Conservation (phyloP, 2,888 invertebrate genomes). For the Coleophora flavipennella region DNA sequence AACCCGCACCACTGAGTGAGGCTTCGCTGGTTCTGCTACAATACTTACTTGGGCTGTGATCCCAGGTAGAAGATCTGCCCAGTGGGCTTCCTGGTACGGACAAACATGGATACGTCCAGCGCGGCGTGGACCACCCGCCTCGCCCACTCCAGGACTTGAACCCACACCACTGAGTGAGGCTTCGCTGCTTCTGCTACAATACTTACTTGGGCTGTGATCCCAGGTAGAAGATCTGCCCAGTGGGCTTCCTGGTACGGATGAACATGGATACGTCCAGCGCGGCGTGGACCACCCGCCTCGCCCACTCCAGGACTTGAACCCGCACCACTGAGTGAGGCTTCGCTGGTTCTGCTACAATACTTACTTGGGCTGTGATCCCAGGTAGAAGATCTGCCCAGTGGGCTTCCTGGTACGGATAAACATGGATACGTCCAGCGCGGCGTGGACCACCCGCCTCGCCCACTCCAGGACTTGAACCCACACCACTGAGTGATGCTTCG, state of each 20-base stretch:
- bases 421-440: constrained; percentile 92
- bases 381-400: constrained; percentile 89
- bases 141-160: constrained; percentile 78
- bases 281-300: constrained; percentile 82
- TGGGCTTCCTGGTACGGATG: constrained; percentile 86
- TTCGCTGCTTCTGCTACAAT: too few species aligned
- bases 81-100: constrained; percentile 85
- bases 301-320: constrained; percentile 78
- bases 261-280: constrained; percentile 94
- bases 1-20: constrained; percentile 82
- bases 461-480: constrained; percentile 79
- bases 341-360: too few species aligned
- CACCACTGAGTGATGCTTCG: constrained; percentile 78
- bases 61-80: constrained; percentile 94
- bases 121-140: constrained; percentile 84
- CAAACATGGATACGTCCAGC: constrained; percentile 93
- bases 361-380: constrained; percentile 79
- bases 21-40: constrained; percentile 80
- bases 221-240: constrained; percentile 91
- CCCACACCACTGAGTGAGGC: constrained; percentile 81
- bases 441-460: constrained; percentile 81
- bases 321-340: constrained; percentile 79
- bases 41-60: constrained; percentile 71
- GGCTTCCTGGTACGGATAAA: constrained; percentile 90
- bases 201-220: constrained; percentile 77